Evolutionary conservation across 2,797 vertebrate genomes (phyloP).

Genomic region (Varecia variegata): DNA sequence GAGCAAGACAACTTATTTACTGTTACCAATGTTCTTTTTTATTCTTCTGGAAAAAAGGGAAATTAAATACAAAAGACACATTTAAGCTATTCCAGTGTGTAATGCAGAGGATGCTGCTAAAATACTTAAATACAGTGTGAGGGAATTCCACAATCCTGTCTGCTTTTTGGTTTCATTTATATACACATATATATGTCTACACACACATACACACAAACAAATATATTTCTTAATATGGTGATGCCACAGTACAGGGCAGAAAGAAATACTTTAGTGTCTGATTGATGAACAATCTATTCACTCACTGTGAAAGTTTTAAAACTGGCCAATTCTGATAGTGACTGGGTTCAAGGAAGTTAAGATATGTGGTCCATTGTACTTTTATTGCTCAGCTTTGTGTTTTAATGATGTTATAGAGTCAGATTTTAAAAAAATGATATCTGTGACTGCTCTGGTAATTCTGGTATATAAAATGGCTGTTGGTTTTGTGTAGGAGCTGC

Average conservation of each 20-base stretch:
- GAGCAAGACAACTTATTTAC: slow-evolving; percentile 42
- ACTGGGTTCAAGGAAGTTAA: neutral
- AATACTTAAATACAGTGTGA: neutral
- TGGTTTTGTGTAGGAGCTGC: neutral
- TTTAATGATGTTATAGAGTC: neutral
- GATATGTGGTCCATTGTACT: neutral
- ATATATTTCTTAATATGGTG: neutral
- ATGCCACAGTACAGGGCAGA: neutral
- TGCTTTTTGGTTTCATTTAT: neutral
- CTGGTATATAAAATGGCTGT: neutral
- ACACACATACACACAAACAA: neutral
- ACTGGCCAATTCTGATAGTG: neutral
- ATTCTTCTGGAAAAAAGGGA: slow-evolving; percentile 22
- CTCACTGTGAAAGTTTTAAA: slow-evolving; percentile 13
- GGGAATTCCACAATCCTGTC: neutral
- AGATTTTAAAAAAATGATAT: neutral
- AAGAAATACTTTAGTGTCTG: slow-evolving; percentile 13
- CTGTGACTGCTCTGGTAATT: neutral
- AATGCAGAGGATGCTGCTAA: neutral
- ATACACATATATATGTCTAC: too few relatives aligned
- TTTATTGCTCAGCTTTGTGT: neutral
- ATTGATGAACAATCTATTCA: neutral
- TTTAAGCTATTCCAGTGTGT: neutral
- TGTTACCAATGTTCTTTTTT: slow-evolving; percentile 33
- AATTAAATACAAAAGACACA: neutral